phyloP scores from a whole-genome alignment of 2,113 vertebrate genomes.

The Lepus timidus region DNA sequence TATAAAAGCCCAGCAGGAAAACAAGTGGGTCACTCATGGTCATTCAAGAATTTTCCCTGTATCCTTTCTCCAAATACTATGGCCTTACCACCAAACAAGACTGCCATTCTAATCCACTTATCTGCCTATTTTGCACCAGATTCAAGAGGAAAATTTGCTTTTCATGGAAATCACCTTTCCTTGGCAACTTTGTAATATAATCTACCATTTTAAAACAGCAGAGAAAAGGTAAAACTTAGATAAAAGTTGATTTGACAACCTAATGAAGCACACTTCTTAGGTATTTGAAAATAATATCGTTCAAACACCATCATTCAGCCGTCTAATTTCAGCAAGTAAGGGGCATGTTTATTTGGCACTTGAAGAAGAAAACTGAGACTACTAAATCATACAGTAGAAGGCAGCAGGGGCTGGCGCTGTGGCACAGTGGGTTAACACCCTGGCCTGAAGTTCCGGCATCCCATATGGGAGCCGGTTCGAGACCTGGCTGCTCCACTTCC shows the following conservation, averaged over 20 bases:
- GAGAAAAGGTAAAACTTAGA: conserved; percentile 72
- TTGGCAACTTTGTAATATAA: conserved; percentile 52
- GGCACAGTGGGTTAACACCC: no score
- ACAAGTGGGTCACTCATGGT: neutral
- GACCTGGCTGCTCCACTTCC: no score
- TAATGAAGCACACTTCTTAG: conserved; percentile 64
- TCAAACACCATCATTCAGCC: conserved; percentile 64
- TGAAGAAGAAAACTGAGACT: conserved; percentile 21
- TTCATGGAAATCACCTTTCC: conserved; percentile 62
- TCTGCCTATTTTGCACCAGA: neutral
- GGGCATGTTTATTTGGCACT: conserved; percentile 8
- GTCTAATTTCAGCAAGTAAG: conserved; percentile 19
- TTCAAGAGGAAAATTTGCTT: conserved; percentile 41
- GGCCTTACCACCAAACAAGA: conserved; percentile 27
- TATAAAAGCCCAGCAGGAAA: neutral
- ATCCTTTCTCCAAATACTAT: neutral
- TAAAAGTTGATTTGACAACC: conserved; percentile 76
- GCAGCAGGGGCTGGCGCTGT: no score
- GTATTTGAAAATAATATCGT: conserved; percentile 72
- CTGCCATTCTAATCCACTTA: neutral
- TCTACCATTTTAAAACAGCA: conserved; percentile 61
- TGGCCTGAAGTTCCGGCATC: no score
- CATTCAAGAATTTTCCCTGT: neutral
- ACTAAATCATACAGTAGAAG: neutral
- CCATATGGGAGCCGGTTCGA: no score